These are phyloP conservation scores for Cherax quadricarinatus DNA, from an alignment of 1,140 invertebrate genomes.

Conservation along the genomic window DNA sequence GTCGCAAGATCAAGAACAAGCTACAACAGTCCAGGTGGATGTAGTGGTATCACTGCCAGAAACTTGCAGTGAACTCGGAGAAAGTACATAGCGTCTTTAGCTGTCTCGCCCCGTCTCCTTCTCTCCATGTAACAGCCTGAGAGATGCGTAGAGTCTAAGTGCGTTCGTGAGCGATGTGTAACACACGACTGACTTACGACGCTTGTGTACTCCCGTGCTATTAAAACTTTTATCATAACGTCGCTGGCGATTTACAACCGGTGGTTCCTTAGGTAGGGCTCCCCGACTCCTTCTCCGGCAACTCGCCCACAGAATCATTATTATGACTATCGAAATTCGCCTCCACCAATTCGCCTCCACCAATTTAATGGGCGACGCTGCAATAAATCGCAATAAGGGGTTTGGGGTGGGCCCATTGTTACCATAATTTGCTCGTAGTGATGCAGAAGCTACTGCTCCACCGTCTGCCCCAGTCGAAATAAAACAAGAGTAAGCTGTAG, in stretches of 20 bases:
- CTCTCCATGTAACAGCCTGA: neutral
- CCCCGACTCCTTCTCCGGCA: neutral
- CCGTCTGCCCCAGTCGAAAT: conserved; percentile 47
- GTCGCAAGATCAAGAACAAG: no score
- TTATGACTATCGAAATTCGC: conserved; percentile 55
- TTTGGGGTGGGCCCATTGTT: conserved; percentile 39
- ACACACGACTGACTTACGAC: conserved; percentile 23
- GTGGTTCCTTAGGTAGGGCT: neutral
- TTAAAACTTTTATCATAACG: conserved; percentile 34
- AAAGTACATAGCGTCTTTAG: no score
- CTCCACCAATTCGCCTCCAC: conserved; percentile 39
- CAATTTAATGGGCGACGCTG: conserved; percentile 29
- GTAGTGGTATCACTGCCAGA: no score
- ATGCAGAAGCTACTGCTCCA: conserved; percentile 26
- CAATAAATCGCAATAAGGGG: conserved; percentile 59
- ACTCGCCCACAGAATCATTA: conserved; percentile 33
- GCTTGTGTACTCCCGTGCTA: neutral
- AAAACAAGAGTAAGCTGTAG: neutral
- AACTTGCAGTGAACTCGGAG: no score
- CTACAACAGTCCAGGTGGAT: no score
- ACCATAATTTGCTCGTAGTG: conserved; percentile 60
- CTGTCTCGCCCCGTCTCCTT: no score
- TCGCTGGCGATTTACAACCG: conserved; percentile 4
- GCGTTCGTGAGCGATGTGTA: neutral
- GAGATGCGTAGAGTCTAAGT: neutral